Evolutionary conservation across 2,888 invertebrate species (phyloP).

Genomic region (Latrodectus hesperus): DNA sequence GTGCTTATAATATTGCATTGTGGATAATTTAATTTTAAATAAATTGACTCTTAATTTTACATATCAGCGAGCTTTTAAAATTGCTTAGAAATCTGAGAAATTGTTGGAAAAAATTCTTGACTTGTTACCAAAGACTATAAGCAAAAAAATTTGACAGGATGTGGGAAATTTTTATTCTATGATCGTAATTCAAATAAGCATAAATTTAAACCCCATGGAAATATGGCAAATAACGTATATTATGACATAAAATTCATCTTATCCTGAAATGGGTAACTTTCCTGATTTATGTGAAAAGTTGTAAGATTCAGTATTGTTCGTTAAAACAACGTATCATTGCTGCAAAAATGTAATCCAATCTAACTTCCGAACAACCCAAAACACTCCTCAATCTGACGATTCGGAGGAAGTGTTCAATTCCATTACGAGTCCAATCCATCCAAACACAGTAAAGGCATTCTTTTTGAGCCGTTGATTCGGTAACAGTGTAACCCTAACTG

Average conservation of each 20-base stretch:
- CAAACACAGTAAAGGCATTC: not conserved
- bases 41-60: too few relatives aligned
- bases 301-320: not conserved
- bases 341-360: not conserved
- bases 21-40: too few relatives aligned
- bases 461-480: constrained; percentile 15
- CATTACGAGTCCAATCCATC: constrained; percentile 26
- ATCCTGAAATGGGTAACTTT: not conserved
- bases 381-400: not conserved
- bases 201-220: too few relatives aligned
- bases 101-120: too few relatives aligned
- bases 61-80: too few relatives aligned
- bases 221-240: not conserved
- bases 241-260: not conserved
- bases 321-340: not conserved
- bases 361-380: not conserved
- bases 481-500: constrained; percentile 5
- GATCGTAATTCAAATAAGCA: too few relatives aligned
- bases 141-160: too few relatives aligned
- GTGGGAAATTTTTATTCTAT: too few relatives aligned
- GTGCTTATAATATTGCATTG: too few relatives aligned
- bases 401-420: constrained; percentile 16
- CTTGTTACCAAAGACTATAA: too few relatives aligned
- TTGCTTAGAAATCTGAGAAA: too few relatives aligned
- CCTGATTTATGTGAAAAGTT: not conserved